Evolutionary conservation across 2,797 vertebrate species (phyloP), one percentile per base, ranked within the genome.

Genomic region (Crocidura indochinensis): DNA sequence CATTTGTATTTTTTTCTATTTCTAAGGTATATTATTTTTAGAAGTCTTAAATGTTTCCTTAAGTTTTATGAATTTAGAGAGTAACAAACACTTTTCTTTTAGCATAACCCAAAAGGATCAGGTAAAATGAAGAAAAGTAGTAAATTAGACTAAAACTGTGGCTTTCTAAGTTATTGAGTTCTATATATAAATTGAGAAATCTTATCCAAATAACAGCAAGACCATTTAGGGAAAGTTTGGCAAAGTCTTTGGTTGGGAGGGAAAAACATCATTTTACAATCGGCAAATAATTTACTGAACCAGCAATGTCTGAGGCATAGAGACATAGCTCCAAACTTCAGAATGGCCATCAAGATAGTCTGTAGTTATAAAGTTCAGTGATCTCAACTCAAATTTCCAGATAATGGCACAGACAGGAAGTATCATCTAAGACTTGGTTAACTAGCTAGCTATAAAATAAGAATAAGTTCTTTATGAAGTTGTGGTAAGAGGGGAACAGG

Each of bases 31-130:
- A 62, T 62, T 89, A 89, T 84, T 89, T 93, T 82, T 87, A 94
- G 49, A 64, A 71, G 26, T 87, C 38, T 82, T 12, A 82, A 87
- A 75, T 87, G 81, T 44, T 93, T 81, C 44, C 82, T 82, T 47
- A 91, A 27, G 79, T 80, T 74, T 84, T 12, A 68, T 68, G 60
- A 76, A 12, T 47, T 82, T 84, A 89, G 49, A 87, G 31, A 92
- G 89, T 69, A 92, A 91, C 15, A 91, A 89, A 87, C 67, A 87
- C 31, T 84, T 84, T 75, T 68, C 71, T 84, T 29, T 82, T 75
- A 72, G 44, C 24, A 85, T 19, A 85, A 56, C 60, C 46, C 83
- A 92, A 80, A 86, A 88, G 46, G 62, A 90, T n/a, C 71, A n/a
- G 67, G 77, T 83, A 10, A 88, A 94, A 77, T 38, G 29, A 64